phyloP scores from a whole-genome alignment of 1,140 invertebrate genomes.

The Drepana arcuata region DNA sequence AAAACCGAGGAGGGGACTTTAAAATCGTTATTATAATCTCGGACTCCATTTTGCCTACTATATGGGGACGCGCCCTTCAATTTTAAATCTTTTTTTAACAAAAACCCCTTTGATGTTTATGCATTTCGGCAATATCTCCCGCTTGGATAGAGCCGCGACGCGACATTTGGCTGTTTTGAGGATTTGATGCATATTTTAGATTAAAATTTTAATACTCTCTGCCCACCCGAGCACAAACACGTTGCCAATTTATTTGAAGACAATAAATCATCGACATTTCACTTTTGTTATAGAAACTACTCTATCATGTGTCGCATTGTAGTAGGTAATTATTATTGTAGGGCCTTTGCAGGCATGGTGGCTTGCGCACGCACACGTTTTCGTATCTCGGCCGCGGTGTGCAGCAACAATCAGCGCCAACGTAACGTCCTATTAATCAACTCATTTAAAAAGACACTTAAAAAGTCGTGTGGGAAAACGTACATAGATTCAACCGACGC shows the following conservation, averaged over 20 bases:
- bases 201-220: slow-evolving; percentile 51
- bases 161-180: slow-evolving; percentile 61
- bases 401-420: slow-evolving; percentile 41
- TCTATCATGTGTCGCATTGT: slow-evolving; percentile 16
- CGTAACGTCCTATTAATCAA: slow-evolving; percentile 64
- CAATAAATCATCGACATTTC: slow-evolving; percentile 20
- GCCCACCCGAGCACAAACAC: slow-evolving; percentile 23
- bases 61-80: slow-evolving; percentile 61
- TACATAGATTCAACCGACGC: slow-evolving; percentile 46
- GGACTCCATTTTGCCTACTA: slow-evolving; percentile 58
- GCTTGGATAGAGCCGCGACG: slow-evolving; percentile 41
- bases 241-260: slow-evolving; percentile 29
- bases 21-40: slow-evolving; percentile 72
- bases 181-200: slow-evolving; percentile 64
- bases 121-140: slow-evolving; percentile 63
- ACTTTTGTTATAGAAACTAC: slow-evolving; percentile 11
- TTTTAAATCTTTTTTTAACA: slow-evolving; percentile 62
- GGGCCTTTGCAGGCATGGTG: slow-evolving; percentile 5
- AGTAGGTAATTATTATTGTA: slow-evolving; percentile 13
- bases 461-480: slow-evolving; percentile 63
- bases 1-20: slow-evolving; percentile 47
- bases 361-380: too few relatives aligned
- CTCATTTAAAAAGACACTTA: slow-evolving; percentile 62
- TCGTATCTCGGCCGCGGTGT: neutral
- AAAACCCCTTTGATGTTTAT: slow-evolving; percentile 68